Evolutionary conservation across 1,140 invertebrate species (phyloP), one percentile per base, ranked within the genome.

Genomic region (Homarus americanus): DNA sequence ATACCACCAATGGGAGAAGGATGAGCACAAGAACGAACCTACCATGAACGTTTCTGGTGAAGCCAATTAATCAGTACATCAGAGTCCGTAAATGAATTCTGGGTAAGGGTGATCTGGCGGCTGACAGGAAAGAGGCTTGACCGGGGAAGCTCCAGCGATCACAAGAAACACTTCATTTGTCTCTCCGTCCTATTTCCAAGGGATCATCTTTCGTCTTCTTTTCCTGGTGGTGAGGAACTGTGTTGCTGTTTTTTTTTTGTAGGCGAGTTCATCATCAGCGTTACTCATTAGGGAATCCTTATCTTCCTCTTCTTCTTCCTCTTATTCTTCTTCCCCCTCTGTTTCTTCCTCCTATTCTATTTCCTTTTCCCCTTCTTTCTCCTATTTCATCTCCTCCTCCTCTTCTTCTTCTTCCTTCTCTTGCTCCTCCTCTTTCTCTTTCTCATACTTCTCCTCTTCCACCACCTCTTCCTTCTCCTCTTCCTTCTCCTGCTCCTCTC

Each of bases 111-210:
- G 82, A 63, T 82, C 79, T 82, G 36, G n/a, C 44, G 53, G 17
- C 53, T 41, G 76, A 88, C 86, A 88, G 76, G 86, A 80, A 88
- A 88, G 76, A 80, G 86, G 86, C 86, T 88, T 88, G 86, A 88
- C 86, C 86, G 53, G 78, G 17, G 63, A 72, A 28, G 63, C n/a
- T 32, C 63, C 63, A 69, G 28, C n/a, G 44, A 34, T 36, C 3
- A 76, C 86, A 80, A 88, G 86, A 88, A 87, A 88, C 49, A 10
- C 76, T 88, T 80, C 86, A 88, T 88, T 88, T 88, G 86, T 88
- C 86, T 88, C 86, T 72, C 53, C 32, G 75, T 88, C 58, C 86
- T 80, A 72, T 80, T 88, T 80, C 86, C 76, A 63, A 88, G 58
- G 58, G 76, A 88, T 88, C 86, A 88, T 88, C 75, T 80, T 88